A percentile compares a stretch with the other conserved stretches of the same genome.
Conservation (phyloP, 2,888 invertebrate species). For the Teleiodes luculella region DNA sequence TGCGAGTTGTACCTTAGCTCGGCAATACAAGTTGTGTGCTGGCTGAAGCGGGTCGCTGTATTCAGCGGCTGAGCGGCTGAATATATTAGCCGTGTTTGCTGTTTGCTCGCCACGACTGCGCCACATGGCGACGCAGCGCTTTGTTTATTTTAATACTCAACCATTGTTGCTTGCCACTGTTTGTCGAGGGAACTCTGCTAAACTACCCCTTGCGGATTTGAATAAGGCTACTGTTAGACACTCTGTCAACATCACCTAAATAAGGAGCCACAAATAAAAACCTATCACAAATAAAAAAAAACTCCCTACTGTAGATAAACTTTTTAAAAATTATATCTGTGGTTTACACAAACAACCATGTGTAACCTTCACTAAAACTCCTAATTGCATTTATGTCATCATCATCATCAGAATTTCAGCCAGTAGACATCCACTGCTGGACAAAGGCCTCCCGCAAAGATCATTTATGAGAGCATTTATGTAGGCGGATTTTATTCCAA, state of each 20-base stretch:
- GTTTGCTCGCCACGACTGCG: constrained; percentile 56
- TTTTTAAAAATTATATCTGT: no score
- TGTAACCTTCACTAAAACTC: no score
- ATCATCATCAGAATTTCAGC: no score
- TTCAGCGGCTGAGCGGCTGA: constrained; percentile 45
- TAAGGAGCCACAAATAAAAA: background rate
- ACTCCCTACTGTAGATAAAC: no score
- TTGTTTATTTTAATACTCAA: constrained; percentile 78
- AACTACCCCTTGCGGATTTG: constrained; percentile 62
- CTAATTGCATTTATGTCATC: no score
- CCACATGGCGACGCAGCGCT: constrained; percentile 66
- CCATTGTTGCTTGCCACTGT: constrained; percentile 67
- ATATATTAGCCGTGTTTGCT: constrained; percentile 69
- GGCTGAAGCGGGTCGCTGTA: constrained; percentile 23
- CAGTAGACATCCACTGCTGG: no score
- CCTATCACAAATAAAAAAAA: background rate
- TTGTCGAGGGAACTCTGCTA: constrained; percentile 62
- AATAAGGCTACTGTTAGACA: constrained; percentile 34
- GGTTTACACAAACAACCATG: no score
- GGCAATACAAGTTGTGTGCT: background rate
- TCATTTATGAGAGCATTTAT: no score
- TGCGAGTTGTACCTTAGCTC: constrained; percentile 15
- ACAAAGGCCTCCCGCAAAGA: no score
- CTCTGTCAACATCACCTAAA: background rate
- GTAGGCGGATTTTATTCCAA: no score